Base-by-base conservation (phyloP, 2,888 invertebrate species). In the Lepidocyrtinus sp. region DNA sequence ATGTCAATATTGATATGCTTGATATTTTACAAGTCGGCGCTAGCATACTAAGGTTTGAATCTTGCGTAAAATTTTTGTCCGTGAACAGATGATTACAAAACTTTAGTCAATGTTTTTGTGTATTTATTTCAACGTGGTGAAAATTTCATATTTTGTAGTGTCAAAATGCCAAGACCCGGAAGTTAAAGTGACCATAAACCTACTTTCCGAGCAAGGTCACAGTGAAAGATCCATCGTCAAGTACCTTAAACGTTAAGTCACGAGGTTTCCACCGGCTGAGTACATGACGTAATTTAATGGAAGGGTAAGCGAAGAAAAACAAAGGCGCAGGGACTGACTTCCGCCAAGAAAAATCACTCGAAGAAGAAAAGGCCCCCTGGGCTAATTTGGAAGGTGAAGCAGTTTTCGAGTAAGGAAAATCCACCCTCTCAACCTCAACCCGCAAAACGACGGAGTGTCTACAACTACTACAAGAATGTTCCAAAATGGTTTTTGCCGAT, bases 161-260 rank as follows among this genome's bases (percentile, higher is more conserved):
- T n/a, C n/a, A n/a, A n/a, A n/a, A n/a, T n/a, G n/a, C n/a, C n/a
- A n/a, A n/a, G n/a, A n/a, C n/a, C n/a, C n/a, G 15, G 69, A 75
- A 62, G 62, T 75, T 22, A 63, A 75, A 45, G 69, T 70, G 25
- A 46, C 63, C 2, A 21, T 62, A 22, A 45, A 67, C 46, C 12
- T 12, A 22, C 7, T 71, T 71, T 77, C 77, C 64, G 24, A 26
- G 22, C 63, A 50, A 24, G 26, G n/a, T n/a, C n/a, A n/a, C n/a
- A n/a, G n/a, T n/a, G n/a, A n/a, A n/a, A n/a, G n/a, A n/a, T n/a
- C n/a, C n/a, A n/a, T n/a, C n/a, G n/a, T n/a, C n/a, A n/a, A n/a
- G n/a, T n/a, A n/a, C n/a, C n/a, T n/a, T n/a, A 46, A 62, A 0
- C 27, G 0, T 45, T 17, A 5, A 15, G 36, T 21, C 24, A 5